Conservation (phyloP, 2,888 invertebrate species). For the Caenorhabditis sp. region DNA sequence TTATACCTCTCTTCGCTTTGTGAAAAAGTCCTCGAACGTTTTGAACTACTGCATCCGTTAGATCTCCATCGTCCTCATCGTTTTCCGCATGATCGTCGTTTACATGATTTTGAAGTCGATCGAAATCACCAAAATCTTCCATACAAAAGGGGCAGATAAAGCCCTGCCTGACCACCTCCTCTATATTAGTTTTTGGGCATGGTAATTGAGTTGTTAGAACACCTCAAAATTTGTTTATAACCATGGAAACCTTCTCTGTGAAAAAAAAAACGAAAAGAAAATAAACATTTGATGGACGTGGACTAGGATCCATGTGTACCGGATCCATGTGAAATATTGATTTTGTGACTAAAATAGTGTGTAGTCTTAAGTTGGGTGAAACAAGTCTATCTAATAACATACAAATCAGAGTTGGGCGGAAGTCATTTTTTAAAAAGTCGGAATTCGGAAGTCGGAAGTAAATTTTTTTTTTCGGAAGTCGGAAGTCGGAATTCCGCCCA, state of each 20-base stretch:
- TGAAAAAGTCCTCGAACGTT: slow-evolving; percentile 76
- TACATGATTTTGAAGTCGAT: slow-evolving; percentile 86
- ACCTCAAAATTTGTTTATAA: not conserved
- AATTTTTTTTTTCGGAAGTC: no score
- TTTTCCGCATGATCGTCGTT: slow-evolving; percentile 79
- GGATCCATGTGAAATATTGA: no score
- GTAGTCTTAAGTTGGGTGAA: no score
- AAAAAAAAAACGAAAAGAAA: not conserved
- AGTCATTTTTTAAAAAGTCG: no score
- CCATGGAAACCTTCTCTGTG: not conserved
- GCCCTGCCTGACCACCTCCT: slow-evolving; percentile 77
- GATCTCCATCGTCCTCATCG: slow-evolving; percentile 75
- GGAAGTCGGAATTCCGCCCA: no score
- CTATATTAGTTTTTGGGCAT: not conserved
- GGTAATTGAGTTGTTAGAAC: not conserved
- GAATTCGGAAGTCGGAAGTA: no score
- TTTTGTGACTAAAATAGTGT: no score
- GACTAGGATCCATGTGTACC: no score
- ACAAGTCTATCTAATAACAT: no score
- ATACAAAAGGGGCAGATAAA: slow-evolving; percentile 94
- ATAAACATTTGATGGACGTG: not conserved
- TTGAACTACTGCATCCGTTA: slow-evolving; percentile 74
- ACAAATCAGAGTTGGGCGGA: no score
- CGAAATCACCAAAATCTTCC: slow-evolving; percentile 85
- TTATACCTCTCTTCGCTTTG: slow-evolving; percentile 81